Conservation (phyloP, 2,113 vertebrate genomes). For the Procavia capensis region DNA sequence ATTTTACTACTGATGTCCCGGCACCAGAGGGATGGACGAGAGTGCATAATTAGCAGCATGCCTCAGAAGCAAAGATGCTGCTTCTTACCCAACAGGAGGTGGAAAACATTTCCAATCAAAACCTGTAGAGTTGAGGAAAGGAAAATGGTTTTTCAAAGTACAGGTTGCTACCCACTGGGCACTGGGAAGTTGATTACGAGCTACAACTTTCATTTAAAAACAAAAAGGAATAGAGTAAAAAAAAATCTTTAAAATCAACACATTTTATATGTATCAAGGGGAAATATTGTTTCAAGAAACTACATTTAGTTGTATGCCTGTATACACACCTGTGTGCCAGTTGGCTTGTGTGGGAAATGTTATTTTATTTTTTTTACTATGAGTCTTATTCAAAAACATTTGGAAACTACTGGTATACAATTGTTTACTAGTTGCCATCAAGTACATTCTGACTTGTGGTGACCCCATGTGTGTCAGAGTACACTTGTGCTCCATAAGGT, state of each 20-base stretch:
- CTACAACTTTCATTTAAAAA: background rate
- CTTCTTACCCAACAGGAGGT: background rate
- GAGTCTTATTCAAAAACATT: background rate
- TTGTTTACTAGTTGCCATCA: background rate
- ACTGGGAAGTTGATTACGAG: background rate
- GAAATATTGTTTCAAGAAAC: background rate
- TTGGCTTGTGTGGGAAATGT: background rate
- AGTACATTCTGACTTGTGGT: background rate
- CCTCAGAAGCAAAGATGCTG: background rate
- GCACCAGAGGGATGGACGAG: conserved; percentile 40
- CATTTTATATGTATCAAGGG: background rate
- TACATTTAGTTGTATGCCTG: background rate
- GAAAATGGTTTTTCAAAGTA: background rate
- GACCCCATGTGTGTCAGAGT: background rate
- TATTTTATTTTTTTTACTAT: background rate
- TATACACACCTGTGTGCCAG: background rate
- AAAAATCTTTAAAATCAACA: background rate
- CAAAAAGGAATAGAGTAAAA: background rate
- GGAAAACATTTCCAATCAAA: background rate
- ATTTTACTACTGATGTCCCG: conserved; percentile 70
- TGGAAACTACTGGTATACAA: background rate
- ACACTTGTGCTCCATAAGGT: background rate
- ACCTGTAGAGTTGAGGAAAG: background rate
- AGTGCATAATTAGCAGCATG: conserved; percentile 7
- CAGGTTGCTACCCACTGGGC: background rate